phyloP scores from a whole-genome alignment of 2,113 vertebrate genomes.

The Heloderma charlesbogerti region DNA sequence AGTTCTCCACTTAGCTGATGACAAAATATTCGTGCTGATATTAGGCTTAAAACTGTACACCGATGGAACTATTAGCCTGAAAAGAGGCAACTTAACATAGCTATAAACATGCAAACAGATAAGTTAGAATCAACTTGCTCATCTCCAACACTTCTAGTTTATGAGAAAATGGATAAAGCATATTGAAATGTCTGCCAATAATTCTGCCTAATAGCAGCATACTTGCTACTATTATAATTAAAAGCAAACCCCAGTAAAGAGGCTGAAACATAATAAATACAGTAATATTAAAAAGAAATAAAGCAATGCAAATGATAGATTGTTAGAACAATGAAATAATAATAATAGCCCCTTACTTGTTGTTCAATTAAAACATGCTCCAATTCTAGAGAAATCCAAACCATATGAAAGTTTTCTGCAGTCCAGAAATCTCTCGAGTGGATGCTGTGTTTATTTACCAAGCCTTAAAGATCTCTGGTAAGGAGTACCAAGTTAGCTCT shows the following conservation, averaged over 20 bases:
- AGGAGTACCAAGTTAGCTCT: constrained; percentile 66
- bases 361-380: constrained; percentile 74
- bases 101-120: constrained; percentile 59
- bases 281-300: constrained; percentile 70
- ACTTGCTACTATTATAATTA: constrained; percentile 64
- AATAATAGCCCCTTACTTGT: constrained; percentile 76
- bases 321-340: constrained; percentile 59
- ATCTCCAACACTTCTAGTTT: constrained; percentile 18
- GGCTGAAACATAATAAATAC: constrained; percentile 48
- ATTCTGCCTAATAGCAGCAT: constrained; percentile 68
- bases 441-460: constrained; percentile 76
- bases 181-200: constrained; percentile 54
- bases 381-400: constrained; percentile 75
- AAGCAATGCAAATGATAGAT: constrained; percentile 72
- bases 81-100: constrained; percentile 55
- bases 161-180: constrained; percentile 46
- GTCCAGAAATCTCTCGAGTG: constrained; percentile 72
- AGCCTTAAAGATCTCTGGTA: constrained; percentile 66
- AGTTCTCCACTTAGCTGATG: constrained; percentile 25
- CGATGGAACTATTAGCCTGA: constrained; percentile 23
- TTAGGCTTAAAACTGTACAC: constrained; percentile 52
- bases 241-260: constrained; percentile 64
- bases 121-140: constrained; percentile 58
- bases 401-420: constrained; percentile 68
- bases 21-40: constrained; percentile 38